A percentile compares a stretch with the other conserved stretches of the same genome.
These are phyloP conservation scores for Orientallactaga bullata DNA, from an alignment of 2,113 vertebrate genomes.

Conservation along the genomic window DNA sequence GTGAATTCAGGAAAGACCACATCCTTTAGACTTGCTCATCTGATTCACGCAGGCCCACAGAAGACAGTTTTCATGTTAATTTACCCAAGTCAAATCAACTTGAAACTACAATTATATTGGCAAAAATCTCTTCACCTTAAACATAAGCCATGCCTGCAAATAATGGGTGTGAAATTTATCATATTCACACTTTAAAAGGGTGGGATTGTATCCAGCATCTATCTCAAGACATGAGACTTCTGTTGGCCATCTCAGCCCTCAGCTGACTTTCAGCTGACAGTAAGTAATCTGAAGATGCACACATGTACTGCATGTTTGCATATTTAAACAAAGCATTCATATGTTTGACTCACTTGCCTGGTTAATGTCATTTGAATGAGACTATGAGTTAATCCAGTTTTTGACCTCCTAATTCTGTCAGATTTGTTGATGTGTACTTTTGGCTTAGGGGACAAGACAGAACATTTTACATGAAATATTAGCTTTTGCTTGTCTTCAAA, in stretches of 20 bases:
- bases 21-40: neutral
- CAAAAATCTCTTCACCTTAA: neutral
- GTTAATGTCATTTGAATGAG: neutral
- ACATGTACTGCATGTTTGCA: neutral
- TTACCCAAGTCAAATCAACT: neutral
- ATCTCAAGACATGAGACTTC: neutral
- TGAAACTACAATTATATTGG: neutral
- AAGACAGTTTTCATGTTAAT: neutral
- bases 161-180: neutral
- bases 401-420: neutral
- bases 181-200: neutral
- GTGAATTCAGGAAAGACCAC: neutral
- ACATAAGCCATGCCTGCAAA: neutral
- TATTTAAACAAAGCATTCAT: neutral
- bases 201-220: neutral
- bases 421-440: neutral
- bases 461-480: neutral
- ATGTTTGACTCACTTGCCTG: neutral
- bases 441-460: slow-evolving; percentile 6
- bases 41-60: neutral
- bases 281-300: neutral
- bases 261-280: neutral
- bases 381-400: neutral
- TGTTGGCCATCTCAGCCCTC: neutral
- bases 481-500: neutral